Evolutionary conservation across 2,888 invertebrate genomes (phyloP).

Genomic region (Cataglyphis albicans): DNA sequence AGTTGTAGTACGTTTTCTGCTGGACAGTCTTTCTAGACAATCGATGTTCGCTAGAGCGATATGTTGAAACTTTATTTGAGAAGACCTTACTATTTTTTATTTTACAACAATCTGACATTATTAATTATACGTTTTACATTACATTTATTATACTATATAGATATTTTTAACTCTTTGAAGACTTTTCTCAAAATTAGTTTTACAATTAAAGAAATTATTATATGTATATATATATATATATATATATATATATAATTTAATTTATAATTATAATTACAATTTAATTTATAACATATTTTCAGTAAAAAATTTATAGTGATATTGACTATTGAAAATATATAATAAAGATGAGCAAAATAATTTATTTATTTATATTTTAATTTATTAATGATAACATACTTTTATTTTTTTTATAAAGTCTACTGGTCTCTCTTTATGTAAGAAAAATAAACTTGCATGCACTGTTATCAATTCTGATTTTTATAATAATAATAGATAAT

Average conservation of each 20-base stretch:
- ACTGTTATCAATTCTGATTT: neutral
- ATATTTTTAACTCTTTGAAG: neutral
- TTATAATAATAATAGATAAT: neutral
- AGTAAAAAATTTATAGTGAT: neutral
- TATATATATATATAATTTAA: neutral
- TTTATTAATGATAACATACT: neutral
- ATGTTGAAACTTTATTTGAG: slow-evolving; percentile 58
- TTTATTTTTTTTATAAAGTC: neutral
- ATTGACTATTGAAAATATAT: neutral
- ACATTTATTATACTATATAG: neutral
- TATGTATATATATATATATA: neutral
- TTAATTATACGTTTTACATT: neutral
- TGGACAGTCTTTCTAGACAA: slow-evolving; percentile 53
- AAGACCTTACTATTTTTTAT: neutral
- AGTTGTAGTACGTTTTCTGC: slow-evolving; percentile 51
- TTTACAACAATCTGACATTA: neutral
- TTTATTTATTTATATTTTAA: no score
- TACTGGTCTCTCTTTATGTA: neutral
- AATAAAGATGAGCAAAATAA: neutral
- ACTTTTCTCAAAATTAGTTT: neutral
- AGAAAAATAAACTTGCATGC: neutral
- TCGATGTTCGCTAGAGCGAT: slow-evolving; percentile 23
- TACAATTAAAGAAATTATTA: no score
- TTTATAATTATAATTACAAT: slow-evolving; percentile 6
- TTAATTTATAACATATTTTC: neutral